phyloP scores from a whole-genome alignment of 2,797 vertebrate genomes.

The Staurois parvus region DNA sequence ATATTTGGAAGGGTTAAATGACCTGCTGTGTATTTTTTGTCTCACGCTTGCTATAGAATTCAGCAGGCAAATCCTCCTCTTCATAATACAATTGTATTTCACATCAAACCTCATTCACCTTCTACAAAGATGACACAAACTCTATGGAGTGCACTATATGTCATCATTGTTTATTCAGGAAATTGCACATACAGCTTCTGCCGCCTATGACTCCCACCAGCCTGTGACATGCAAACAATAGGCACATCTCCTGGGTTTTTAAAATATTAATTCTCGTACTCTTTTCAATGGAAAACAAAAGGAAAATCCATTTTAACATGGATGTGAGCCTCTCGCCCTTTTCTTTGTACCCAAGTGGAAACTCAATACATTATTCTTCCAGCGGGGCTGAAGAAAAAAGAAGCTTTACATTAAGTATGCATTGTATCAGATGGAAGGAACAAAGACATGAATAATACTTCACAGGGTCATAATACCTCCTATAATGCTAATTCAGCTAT shows the following conservation, averaged over 20 bases:
- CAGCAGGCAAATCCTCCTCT: slow-evolving; percentile 26
- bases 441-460: slow-evolving; percentile 20
- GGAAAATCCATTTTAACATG: slow-evolving; percentile 50
- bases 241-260: slow-evolving; percentile 52
- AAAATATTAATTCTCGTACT: slow-evolving; percentile 61
- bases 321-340: slow-evolving; percentile 35
- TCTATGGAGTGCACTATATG: slow-evolving; percentile 50
- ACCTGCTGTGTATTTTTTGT: slow-evolving; percentile 14
- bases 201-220: slow-evolving; percentile 10
- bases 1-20: not conserved
- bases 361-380: slow-evolving; percentile 49
- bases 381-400: not conserved
- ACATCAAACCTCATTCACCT: slow-evolving; percentile 55
- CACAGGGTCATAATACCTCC: not conserved
- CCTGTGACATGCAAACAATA: slow-evolving; percentile 57
- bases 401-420: slow-evolving; percentile 24
- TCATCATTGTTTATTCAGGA: slow-evolving; percentile 58
- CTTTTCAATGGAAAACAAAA: slow-evolving; percentile 42
- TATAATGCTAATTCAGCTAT: slow-evolving; percentile 16
- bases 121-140: slow-evolving; percentile 48
- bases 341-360: slow-evolving; percentile 31
- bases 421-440: slow-evolving; percentile 24
- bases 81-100: slow-evolving; percentile 51
- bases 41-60: slow-evolving; percentile 15
- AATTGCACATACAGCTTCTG: slow-evolving; percentile 48